Evolutionary conservation across 2,113 vertebrate species (phyloP), one percentile per base, ranked within the genome.

Genomic region (Phylloscopus whistleri): DNA sequence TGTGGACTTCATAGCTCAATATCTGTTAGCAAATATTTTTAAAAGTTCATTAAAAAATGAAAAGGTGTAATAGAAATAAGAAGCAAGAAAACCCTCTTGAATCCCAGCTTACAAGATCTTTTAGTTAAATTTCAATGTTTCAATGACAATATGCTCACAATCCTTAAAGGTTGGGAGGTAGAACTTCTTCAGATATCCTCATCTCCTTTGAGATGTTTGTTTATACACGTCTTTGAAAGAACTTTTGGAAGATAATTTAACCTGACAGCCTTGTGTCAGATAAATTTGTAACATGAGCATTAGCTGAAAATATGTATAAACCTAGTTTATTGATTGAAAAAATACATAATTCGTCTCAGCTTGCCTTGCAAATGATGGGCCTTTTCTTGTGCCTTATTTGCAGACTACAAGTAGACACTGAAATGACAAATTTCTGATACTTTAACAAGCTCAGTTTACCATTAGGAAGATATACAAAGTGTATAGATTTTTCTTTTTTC

Each of bases 231-330:
- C n/a, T 87, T 79, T 69, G 49, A 79, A 66, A 76, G 51, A 80
- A 58, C 20, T 23, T 80, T 72, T 53, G 46, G 79, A 93, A 93
- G 55, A 83, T 77, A 90, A 96, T 92, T 85, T 53, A 85, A 83
- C 21, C 37, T 88, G 94, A 77, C 88, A 83, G 62, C 9, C 49
- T 37, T 33, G 31, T 62, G 67, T 92, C 85, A 93, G 63, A 93
- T 18, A 46, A 73, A 88, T 83, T 77, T 88, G 53, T 62, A 73
- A 92, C 16, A 51, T 26, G 35, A 88, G 11, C 23, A 33, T 59
- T 46, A 70, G 53, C 80, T 37, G 19, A 86, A 81, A 84, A 67
- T 22, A 56, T 2, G 3, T 43, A 59, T 48, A 64, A 94, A 56
- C 39, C 27, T 43, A 35, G 27, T 62, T 70, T 82, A 90, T 58